Conservation (phyloP, 2,113 vertebrate species). For the Columba janthina region DNA sequence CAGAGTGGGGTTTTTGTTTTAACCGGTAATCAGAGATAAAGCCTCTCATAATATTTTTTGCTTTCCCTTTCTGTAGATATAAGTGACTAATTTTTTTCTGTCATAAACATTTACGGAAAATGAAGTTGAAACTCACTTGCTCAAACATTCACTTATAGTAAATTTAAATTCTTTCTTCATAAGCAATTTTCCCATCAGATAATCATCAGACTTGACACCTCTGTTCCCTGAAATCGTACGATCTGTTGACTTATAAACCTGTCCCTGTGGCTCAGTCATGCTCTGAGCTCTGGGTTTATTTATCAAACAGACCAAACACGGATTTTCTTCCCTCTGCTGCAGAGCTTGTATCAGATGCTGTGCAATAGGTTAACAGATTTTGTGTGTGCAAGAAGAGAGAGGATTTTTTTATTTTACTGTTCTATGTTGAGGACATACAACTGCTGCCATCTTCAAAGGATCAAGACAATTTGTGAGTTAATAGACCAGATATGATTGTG, state of each 20-base stretch:
- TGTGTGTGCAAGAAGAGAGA: neutral
- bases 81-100: neutral
- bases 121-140: neutral
- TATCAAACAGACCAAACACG: neutral
- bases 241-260: neutral
- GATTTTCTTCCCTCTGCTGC: neutral
- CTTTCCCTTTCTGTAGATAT: neutral
- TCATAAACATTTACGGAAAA: neutral
- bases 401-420: neutral
- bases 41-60: neutral
- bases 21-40: neutral
- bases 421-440: neutral
- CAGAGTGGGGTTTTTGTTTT: neutral
- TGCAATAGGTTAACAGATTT: neutral
- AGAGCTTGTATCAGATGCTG: neutral
- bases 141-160: neutral
- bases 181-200: conserved; percentile 7
- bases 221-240: neutral
- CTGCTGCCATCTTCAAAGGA: conserved; percentile 22
- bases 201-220: neutral
- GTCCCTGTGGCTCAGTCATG: neutral
- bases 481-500: conserved; percentile 40
- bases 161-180: neutral
- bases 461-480: conserved; percentile 57
- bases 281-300: neutral